Evolutionary conservation across 2,113 vertebrate genomes (phyloP).

Genomic region (Anthoscopus minutus): DNA sequence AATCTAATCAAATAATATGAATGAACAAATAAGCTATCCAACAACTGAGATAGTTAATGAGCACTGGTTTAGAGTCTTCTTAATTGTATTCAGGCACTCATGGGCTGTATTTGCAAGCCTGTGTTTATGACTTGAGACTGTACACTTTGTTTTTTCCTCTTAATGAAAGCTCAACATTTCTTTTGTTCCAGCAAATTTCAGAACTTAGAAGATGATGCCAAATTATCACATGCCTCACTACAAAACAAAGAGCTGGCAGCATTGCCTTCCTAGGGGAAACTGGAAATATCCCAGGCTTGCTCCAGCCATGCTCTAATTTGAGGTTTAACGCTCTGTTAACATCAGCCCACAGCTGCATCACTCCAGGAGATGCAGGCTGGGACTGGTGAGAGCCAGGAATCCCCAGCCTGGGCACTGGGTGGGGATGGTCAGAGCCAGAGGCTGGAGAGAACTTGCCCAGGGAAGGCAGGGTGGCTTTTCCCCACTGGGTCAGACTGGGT

Average conservation of each 20-base stretch:
- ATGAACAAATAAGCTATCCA: neutral
- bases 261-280: neutral
- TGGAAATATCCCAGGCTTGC: neutral
- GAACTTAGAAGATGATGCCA: neutral
- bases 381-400: neutral
- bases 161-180: constrained; percentile 25
- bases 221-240: constrained; percentile 15
- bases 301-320: neutral
- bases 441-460: neutral
- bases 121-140: neutral
- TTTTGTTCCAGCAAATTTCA: constrained; percentile 34
- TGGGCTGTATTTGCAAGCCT: neutral
- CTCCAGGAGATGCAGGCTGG: neutral
- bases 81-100: neutral
- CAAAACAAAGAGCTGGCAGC: constrained; percentile 29
- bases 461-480: neutral
- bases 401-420: neutral
- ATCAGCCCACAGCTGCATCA: neutral
- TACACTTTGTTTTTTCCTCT: neutral
- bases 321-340: neutral
- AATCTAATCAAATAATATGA: neutral
- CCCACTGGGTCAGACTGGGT: neutral
- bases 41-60: neutral
- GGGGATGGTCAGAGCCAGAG: neutral
- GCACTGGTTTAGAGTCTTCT: neutral